Evolutionary conservation across 2,888 invertebrate species (phyloP).

Genomic region (Pseudococcus viburni): DNA sequence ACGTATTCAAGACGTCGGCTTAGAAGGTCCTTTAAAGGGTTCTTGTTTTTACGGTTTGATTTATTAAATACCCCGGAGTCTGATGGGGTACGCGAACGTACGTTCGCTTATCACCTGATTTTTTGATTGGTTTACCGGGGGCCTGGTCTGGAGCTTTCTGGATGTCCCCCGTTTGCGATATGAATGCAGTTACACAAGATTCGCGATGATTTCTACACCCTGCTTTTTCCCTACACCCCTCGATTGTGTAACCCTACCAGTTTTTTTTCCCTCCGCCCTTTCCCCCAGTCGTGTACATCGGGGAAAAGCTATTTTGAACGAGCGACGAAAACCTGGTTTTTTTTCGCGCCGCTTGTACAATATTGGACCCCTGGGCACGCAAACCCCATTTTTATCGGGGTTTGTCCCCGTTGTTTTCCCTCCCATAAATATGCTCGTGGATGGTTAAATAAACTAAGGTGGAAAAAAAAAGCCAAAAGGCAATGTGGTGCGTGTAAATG

Average conservation of each 20-base stretch:
- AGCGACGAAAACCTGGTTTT: neutral
- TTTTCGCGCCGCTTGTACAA: neutral
- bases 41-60: slow-evolving; percentile 30
- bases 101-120: slow-evolving; percentile 13
- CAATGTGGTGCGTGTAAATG: too few relatives aligned
- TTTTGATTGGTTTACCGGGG: neutral
- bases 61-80: neutral
- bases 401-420: neutral
- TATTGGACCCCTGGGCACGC: slow-evolving; percentile 28
- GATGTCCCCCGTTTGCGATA: too few relatives aligned
- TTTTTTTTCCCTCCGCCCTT: neutral
- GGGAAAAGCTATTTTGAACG: neutral
- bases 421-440: too few relatives aligned
- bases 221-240: neutral
- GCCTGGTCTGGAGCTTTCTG: neutral
- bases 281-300: neutral
- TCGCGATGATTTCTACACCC: slow-evolving; percentile 27
- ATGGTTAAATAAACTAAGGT: too few relatives aligned
- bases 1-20: slow-evolving; percentile 2
- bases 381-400: slow-evolving; percentile 10
- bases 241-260: slow-evolving; percentile 19
- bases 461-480: too few relatives aligned
- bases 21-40: slow-evolving; percentile 28
- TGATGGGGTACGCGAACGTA: neutral
- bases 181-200: neutral